Evolutionary conservation across 2,797 vertebrate species (phyloP).

Genomic region (Schizopygopsis malacanthus): DNA sequence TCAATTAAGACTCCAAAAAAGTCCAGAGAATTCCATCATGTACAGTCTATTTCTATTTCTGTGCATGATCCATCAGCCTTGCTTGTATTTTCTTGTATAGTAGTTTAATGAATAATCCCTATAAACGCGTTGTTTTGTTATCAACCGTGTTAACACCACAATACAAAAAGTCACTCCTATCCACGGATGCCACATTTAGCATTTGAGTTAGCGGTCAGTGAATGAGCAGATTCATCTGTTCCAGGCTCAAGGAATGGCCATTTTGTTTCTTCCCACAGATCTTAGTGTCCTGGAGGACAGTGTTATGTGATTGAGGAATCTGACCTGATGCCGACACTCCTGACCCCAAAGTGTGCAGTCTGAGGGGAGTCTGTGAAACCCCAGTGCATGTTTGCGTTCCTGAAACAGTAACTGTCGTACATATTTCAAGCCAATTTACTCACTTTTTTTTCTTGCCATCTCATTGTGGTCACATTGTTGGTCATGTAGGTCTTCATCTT

Average conservation of each 20-base stretch:
- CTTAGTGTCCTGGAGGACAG: not conserved
- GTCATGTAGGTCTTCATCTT: not conserved
- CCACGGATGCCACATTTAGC: not conserved
- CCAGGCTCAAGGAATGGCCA: not conserved
- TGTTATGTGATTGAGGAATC: conserved; percentile 43
- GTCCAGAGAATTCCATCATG: not conserved
- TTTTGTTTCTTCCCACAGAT: conserved; percentile 8
- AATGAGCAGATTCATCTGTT: not conserved
- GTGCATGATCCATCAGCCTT: not conserved
- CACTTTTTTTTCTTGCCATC: not conserved
- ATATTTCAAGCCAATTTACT: not conserved
- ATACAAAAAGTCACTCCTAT: not conserved
- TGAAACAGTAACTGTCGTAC: conserved; percentile 30
- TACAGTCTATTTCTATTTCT: not conserved
- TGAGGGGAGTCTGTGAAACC: conserved; percentile 13
- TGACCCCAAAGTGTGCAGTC: conserved; percentile 38
- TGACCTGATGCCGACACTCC: conserved; percentile 58
- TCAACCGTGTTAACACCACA: not conserved
- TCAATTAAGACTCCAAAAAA: not conserved
- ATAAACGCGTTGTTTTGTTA: not conserved
- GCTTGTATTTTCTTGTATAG: not conserved
- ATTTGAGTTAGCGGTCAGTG: not conserved
- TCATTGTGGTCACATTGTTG: not conserved
- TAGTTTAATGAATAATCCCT: not conserved
- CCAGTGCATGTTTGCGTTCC: conserved; percentile 62